phyloP scores from a whole-genome alignment of 2,113 vertebrate genomes.

The Podocnemis expansa region DNA sequence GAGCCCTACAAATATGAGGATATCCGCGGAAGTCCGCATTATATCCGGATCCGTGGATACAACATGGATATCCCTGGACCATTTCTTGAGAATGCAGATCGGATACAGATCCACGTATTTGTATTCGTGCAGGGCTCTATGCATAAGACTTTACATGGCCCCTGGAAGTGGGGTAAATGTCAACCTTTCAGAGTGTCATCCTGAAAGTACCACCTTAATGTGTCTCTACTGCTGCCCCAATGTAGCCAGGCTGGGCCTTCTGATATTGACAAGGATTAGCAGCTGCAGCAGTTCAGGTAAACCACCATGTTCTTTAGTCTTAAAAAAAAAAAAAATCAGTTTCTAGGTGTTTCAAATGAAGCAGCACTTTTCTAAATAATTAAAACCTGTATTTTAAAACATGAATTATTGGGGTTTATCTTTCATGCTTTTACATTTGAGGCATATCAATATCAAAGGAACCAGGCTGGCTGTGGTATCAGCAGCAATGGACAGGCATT shows the following conservation, averaged over 20 bases:
- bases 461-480: background rate
- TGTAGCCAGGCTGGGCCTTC: background rate
- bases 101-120: too few relatives aligned
- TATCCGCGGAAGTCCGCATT: too few relatives aligned
- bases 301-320: background rate
- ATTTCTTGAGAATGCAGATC: too few relatives aligned
- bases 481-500: background rate
- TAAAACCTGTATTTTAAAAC: constrained; percentile 11
- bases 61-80: too few relatives aligned
- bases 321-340: background rate
- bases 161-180: background rate
- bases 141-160: background rate
- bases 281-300: constrained; percentile 8
- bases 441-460: constrained; percentile 10
- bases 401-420: constrained; percentile 1
- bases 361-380: background rate
- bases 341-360: constrained; percentile 4
- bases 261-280: background rate
- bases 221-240: background rate
- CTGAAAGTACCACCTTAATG: background rate
- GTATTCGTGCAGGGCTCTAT: too few relatives aligned
- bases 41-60: too few relatives aligned
- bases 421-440: background rate
- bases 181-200: background rate
- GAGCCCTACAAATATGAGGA: too few relatives aligned